Conservation (phyloP, 1,140 invertebrate species). For the Drosophila burlai region DNA sequence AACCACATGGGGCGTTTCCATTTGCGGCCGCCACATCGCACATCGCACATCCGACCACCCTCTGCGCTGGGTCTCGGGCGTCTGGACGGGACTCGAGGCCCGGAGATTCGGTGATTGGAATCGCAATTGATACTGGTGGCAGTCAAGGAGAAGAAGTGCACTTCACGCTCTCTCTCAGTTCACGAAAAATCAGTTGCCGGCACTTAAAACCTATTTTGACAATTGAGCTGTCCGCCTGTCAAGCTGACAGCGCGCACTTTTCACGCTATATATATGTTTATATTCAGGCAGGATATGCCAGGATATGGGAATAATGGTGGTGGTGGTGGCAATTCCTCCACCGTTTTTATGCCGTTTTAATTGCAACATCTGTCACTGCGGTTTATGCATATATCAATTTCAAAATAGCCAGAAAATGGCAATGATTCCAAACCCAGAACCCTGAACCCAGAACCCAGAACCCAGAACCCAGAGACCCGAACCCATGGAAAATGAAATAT, state of each 20-base stretch:
- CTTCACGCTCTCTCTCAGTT: slow-evolving; percentile 44
- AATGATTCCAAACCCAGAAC: slow-evolving; percentile 48
- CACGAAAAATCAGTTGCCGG: slow-evolving; percentile 68
- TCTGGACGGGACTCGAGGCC: slow-evolving; percentile 15
- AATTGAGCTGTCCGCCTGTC: slow-evolving; percentile 82
- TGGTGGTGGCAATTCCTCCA: slow-evolving; percentile 41
- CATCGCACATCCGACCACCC: slow-evolving; percentile 63
- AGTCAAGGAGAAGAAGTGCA: slow-evolving; percentile 31
- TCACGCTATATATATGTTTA: slow-evolving; percentile 33
- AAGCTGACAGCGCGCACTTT: slow-evolving; percentile 72
- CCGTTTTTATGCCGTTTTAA: slow-evolving; percentile 83
- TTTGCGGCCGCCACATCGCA: slow-evolving; percentile 71
- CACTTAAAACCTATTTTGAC: slow-evolving; percentile 84
- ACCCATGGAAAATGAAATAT: slow-evolving; percentile 79
- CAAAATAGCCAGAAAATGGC: slow-evolving; percentile 77
- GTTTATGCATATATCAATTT: slow-evolving; percentile 84
- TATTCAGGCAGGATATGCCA: slow-evolving; percentile 1
- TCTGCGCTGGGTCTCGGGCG: slow-evolving; percentile 32
- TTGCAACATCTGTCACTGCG: slow-evolving; percentile 85
- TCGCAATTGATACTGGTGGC: slow-evolving; percentile 13
- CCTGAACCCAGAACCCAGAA: slow-evolving; percentile 26
- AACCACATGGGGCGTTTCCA: slow-evolving; percentile 83
- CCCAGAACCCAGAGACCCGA: slow-evolving; percentile 26
- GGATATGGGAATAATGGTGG: slow-evolving; percentile 22
- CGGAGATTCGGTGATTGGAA: slow-evolving; percentile 24